phyloP scores from a whole-genome alignment of 2,797 vertebrate genomes.

The Pseudochaenichthys georgianus region DNA sequence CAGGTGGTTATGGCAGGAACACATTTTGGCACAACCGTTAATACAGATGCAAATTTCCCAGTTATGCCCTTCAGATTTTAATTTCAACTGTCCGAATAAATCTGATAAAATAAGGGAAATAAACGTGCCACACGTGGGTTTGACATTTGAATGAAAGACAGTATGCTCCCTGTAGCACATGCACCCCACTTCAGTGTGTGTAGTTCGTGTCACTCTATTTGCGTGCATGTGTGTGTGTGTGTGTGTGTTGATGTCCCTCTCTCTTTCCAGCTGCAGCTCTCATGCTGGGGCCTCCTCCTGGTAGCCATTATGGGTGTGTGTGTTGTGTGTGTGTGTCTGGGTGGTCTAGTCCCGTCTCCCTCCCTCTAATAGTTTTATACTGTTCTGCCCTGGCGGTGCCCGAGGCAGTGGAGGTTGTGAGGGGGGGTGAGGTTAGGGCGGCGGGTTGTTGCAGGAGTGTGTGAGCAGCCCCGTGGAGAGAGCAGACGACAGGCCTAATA shows the following conservation, averaged over 20 bases:
- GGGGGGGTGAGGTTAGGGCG: slow-evolving; percentile 42
- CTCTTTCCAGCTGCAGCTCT: slow-evolving; percentile 80
- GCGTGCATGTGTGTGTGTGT: slow-evolving; percentile 21
- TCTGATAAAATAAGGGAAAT: slow-evolving; percentile 25
- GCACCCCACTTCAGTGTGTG: slow-evolving; percentile 50
- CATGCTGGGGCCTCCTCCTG: slow-evolving; percentile 86
- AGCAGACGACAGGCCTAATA: slow-evolving; percentile 96
- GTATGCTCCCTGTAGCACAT: slow-evolving; percentile 40
- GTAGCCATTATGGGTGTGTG: slow-evolving; percentile 84
- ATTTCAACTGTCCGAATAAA: slow-evolving; percentile 18
- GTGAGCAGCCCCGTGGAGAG: slow-evolving; percentile 90
- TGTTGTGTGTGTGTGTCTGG: slow-evolving; percentile 86
- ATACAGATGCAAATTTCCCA: slow-evolving; percentile 41
- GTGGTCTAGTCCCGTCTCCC: slow-evolving; percentile 89
- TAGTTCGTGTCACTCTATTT: slow-evolving; percentile 46
- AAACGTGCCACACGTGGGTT: slow-evolving; percentile 47
- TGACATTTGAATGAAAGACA: slow-evolving; percentile 71
- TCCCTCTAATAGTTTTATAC: slow-evolving; percentile 88
- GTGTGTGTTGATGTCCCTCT: slow-evolving; percentile 65
- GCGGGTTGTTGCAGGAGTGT: slow-evolving; percentile 78
- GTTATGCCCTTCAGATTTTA: slow-evolving; percentile 21
- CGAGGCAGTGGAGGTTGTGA: slow-evolving; percentile 81
- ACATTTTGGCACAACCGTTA: slow-evolving; percentile 12
- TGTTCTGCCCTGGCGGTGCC: slow-evolving; percentile 93
- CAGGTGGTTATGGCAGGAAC: slow-evolving; percentile 68